Evolutionary conservation across 2,888 invertebrate species (phyloP).

Genomic region (Cephus sareptanus): DNA sequence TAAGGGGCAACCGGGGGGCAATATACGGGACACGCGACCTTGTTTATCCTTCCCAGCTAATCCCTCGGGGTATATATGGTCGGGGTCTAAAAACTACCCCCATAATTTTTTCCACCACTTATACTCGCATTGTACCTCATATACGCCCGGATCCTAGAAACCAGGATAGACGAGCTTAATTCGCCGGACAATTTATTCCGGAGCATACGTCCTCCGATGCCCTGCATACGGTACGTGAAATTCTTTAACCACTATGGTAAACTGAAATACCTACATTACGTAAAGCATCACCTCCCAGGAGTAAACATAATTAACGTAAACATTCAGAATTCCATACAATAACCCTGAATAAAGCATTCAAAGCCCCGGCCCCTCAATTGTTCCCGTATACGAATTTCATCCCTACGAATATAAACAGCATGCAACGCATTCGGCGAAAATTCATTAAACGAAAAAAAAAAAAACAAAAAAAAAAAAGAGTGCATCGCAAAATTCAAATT

Average conservation of each 20-base stretch:
- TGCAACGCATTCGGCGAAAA: not conserved
- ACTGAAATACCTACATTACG: not conserved
- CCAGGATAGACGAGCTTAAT: not conserved
- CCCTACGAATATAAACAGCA: not conserved
- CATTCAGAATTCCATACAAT: not conserved
- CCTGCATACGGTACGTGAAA: not conserved
- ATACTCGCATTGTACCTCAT: not conserved
- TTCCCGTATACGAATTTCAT: not conserved
- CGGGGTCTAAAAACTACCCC: constrained; percentile 16
- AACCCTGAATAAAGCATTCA: not conserved
- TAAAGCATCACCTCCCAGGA: not conserved
- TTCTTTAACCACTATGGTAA: not conserved
- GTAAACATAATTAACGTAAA: not conserved
- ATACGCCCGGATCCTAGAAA: not conserved
- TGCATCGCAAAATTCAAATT: not conserved
- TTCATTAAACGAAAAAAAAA: not conserved
- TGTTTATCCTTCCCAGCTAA: constrained; percentile 43
- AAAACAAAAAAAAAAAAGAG: not conserved
- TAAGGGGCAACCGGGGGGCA: constrained; percentile 17
- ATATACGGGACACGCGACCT: constrained; percentile 44
- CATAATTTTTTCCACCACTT: constrained; percentile 16
- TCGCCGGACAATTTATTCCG: constrained; percentile 2
- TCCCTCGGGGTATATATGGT: constrained; percentile 13
- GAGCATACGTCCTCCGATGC: constrained; percentile 1
- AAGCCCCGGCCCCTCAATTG: not conserved